Evolutionary conservation across 2,113 vertebrate species (phyloP).

Genomic region (Struthidea cinerea): DNA sequence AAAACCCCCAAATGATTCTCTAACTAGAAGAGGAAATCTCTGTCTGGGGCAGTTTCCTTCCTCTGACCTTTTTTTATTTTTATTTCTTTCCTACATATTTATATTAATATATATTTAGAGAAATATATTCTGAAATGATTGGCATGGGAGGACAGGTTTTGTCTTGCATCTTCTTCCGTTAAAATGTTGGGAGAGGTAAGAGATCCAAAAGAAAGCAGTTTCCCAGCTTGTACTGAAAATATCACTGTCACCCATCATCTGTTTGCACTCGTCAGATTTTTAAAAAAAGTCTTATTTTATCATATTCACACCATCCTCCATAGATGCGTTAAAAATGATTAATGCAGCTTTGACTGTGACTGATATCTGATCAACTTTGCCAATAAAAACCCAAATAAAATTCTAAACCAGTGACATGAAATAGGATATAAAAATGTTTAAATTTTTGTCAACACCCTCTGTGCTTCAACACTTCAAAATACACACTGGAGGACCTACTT

Average conservation of each 20-base stretch:
- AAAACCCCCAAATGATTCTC: fast-evolving
- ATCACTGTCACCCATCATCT: slow-evolving; percentile 80
- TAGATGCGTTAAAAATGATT: slow-evolving; percentile 75
- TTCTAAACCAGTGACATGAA: slow-evolving; percentile 26
- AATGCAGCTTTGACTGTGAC: slow-evolving; percentile 70
- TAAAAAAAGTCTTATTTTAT: slow-evolving; percentile 75
- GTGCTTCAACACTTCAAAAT: slow-evolving; percentile 12
- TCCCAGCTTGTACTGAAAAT: slow-evolving; percentile 80
- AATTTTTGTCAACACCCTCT: slow-evolving; percentile 37
- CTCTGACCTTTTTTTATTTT: background rate
- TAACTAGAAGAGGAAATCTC: background rate
- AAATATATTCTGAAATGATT: slow-evolving; percentile 72
- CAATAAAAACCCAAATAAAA: slow-evolving; percentile 56
- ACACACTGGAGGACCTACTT: background rate
- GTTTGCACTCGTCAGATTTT: slow-evolving; percentile 76
- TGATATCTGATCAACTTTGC: slow-evolving; percentile 70
- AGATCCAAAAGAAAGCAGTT: slow-evolving; percentile 78
- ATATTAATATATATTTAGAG: slow-evolving; percentile 74
- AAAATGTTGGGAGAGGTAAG: slow-evolving; percentile 72
- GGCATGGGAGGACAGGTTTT: slow-evolving; percentile 74
- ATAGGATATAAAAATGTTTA: slow-evolving; percentile 36
- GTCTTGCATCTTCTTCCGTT: slow-evolving; percentile 71
- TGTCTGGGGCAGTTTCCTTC: background rate
- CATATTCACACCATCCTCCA: slow-evolving; percentile 77
- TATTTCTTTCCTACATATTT: slow-evolving; percentile 37